These are phyloP conservation scores for Nerophis ophidion DNA, from an alignment of 2,113 vertebrate species.

Conservation along the genomic window DNA sequence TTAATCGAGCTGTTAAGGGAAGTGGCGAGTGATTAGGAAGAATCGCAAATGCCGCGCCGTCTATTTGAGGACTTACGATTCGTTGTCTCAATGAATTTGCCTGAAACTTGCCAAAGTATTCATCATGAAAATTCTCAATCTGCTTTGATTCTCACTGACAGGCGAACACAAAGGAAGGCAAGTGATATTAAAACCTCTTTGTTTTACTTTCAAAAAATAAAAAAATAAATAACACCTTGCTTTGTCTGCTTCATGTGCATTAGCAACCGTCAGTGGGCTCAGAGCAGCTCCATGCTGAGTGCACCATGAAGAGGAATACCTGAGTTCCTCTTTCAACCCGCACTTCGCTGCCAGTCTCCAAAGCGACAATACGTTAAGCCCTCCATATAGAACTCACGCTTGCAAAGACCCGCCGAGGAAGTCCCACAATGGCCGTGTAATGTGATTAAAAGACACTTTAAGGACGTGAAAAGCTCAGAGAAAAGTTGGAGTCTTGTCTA, in stretches of 20 bases:
- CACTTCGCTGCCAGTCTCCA: constrained; percentile 31
- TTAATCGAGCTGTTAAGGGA: constrained; percentile 29
- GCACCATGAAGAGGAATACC: constrained; percentile 32
- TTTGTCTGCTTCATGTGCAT: constrained; percentile 6
- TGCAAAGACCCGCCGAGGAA: constrained; percentile 52
- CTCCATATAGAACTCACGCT: constrained; percentile 49
- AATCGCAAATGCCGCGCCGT: constrained; percentile 25
- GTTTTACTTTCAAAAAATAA: constrained; percentile 8
- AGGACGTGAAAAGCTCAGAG: constrained; percentile 50
- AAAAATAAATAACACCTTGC: neutral
- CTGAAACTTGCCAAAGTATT: constrained; percentile 40
- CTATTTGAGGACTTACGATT: constrained; percentile 7
- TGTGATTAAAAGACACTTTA: constrained; percentile 66
- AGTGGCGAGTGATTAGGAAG: constrained; percentile 29
- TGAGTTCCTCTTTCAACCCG: neutral
- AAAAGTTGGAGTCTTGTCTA: constrained; percentile 11
- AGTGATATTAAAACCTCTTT: constrained; percentile 35
- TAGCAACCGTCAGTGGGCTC: constrained; percentile 31
- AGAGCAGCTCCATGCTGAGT: constrained; percentile 30
- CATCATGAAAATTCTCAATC: constrained; percentile 43
- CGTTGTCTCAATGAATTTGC: constrained; percentile 25
- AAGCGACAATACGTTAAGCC: constrained; percentile 48
- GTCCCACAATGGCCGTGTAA: constrained; percentile 54
- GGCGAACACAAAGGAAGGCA: constrained; percentile 21
- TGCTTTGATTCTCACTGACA: constrained; percentile 25